A percentile compares a stretch with the other conserved stretches of the same genome.
These are phyloP conservation scores for Cremastobaeus sp. DNA, from an alignment of 2,888 invertebrate species.

Conservation along the genomic window DNA sequence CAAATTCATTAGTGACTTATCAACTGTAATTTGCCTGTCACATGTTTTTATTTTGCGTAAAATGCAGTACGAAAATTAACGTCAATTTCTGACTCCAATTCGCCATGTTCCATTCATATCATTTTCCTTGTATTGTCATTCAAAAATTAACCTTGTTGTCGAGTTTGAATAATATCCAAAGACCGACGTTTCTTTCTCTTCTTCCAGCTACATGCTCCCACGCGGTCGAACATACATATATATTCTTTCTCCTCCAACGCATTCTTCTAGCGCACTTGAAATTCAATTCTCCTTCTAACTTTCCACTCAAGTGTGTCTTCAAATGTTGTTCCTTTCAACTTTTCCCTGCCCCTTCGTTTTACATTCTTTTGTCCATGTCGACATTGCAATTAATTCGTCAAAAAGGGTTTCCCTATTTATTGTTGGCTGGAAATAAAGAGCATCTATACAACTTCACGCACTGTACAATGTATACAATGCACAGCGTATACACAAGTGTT, in stretches of 20 bases:
- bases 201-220: constrained; percentile 19
- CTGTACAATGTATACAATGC: too few relatives aligned
- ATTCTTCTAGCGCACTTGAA: constrained; percentile 40
- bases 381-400: constrained; percentile 37
- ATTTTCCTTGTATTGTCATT: too few relatives aligned
- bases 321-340: constrained; percentile 48
- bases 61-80: too few relatives aligned
- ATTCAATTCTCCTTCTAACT: constrained; percentile 50
- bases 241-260: constrained; percentile 13
- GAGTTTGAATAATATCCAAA: too few relatives aligned
- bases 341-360: constrained; percentile 25
- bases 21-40: too few relatives aligned
- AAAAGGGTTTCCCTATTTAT: constrained; percentile 30
- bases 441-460: too few relatives aligned
- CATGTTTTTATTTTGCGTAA: too few relatives aligned
- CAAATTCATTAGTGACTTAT: too few relatives aligned
- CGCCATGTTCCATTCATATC: too few relatives aligned
- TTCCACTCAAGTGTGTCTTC: constrained; percentile 50
- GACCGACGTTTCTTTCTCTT: constrained; percentile 14
- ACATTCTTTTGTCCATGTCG: constrained; percentile 20
- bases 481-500: too few relatives aligned
- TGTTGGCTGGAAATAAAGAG: constrained; percentile 16
- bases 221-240: constrained; percentile 16
- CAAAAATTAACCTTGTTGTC: too few relatives aligned
- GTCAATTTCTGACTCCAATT: too few relatives aligned